These are phyloP conservation scores for Melipona bicolor DNA, from an alignment of 2,888 invertebrate species.

Conservation along the genomic window DNA sequence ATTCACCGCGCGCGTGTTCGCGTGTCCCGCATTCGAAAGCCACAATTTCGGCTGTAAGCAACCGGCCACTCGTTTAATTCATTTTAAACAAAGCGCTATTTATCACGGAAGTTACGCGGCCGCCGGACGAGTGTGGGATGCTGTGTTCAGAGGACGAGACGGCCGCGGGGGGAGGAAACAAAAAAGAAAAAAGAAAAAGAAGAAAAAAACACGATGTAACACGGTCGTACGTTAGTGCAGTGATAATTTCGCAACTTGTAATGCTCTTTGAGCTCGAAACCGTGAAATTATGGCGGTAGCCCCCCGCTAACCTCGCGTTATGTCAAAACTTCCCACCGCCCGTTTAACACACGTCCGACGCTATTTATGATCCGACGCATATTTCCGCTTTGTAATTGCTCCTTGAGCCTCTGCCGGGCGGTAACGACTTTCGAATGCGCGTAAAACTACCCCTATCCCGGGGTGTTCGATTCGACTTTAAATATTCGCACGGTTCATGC, in stretches of 20 bases:
- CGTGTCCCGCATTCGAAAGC: constrained; percentile 15
- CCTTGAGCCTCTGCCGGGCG: constrained; percentile 47
- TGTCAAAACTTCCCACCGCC: constrained; percentile 67
- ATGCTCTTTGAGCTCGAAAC: constrained; percentile 62
- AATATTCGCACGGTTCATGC: constrained; percentile 2
- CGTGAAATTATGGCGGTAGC: constrained; percentile 60
- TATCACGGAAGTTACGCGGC: constrained; percentile 41
- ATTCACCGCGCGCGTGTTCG: neutral
- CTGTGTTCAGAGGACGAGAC: too few species aligned
- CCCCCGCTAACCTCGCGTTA: constrained; percentile 62
- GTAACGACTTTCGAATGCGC: constrained; percentile 29
- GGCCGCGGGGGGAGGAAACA: neutral
- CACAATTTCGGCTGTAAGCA: constrained; percentile 21
- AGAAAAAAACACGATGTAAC: constrained; percentile 3
- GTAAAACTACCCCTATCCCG: neutral
- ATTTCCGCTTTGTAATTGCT: constrained; percentile 69
- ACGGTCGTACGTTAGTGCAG: constrained; percentile 37
- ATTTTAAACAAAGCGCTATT: constrained; percentile 46
- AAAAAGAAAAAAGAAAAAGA: neutral
- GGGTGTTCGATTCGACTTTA: constrained; percentile 14
- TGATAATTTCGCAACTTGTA: constrained; percentile 66
- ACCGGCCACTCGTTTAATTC: constrained; percentile 42
- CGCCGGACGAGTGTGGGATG: neutral
- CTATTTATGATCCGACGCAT: constrained; percentile 67
- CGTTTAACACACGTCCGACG: constrained; percentile 67